A percentile compares a stretch with the other conserved stretches of the same genome.
Conservation (phyloP, 1,140 invertebrate species). For the Drosophila nikananu region DNA sequence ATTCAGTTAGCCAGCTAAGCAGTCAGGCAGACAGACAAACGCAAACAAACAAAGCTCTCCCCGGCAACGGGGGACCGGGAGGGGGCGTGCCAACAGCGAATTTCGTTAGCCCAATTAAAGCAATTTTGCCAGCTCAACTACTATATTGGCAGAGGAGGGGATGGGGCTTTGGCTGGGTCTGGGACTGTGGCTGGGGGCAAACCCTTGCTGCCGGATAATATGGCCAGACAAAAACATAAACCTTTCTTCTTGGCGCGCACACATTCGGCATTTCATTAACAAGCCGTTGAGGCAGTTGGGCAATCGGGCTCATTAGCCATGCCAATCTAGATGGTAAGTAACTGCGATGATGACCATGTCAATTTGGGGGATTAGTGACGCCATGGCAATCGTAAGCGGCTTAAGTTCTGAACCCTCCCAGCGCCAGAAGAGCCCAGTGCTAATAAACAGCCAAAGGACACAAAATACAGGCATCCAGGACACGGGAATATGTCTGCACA, state of each 20-base stretch:
- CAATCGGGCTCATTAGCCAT: slow-evolving; percentile 69
- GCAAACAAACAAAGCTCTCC: slow-evolving; percentile 72
- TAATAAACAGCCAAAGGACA: slow-evolving; percentile 11
- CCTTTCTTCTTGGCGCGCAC: slow-evolving; percentile 31
- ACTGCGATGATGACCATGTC: slow-evolving; percentile 62
- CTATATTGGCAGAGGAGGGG: slow-evolving; percentile 12
- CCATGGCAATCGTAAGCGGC: slow-evolving; percentile 74
- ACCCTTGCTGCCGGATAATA: slow-evolving; percentile 15
- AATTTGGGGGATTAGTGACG: slow-evolving; percentile 72
- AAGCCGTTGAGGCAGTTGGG: slow-evolving; percentile 47
- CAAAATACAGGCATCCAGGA: not conserved
- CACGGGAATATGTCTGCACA: not conserved
- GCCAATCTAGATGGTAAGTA: slow-evolving; percentile 64
- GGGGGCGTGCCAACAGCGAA: slow-evolving; percentile 43
- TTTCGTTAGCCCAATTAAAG: slow-evolving; percentile 79
- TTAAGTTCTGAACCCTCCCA: slow-evolving; percentile 39
- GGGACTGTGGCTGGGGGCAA: not conserved
- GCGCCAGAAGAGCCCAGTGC: slow-evolving; percentile 4
- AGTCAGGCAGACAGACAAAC: slow-evolving; percentile 68
- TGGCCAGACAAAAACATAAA: slow-evolving; percentile 44
- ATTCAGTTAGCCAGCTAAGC: slow-evolving; percentile 44
- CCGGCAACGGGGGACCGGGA: slow-evolving; percentile 36
- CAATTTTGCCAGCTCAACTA: slow-evolving; percentile 70
- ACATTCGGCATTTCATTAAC: slow-evolving; percentile 68
- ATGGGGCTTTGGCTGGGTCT: not conserved